A percentile compares a stretch with the other conserved stretches of the same genome.
Evolutionary conservation across 2,797 vertebrate species (phyloP).

Genomic region (Sciurus vulgaris): DNA sequence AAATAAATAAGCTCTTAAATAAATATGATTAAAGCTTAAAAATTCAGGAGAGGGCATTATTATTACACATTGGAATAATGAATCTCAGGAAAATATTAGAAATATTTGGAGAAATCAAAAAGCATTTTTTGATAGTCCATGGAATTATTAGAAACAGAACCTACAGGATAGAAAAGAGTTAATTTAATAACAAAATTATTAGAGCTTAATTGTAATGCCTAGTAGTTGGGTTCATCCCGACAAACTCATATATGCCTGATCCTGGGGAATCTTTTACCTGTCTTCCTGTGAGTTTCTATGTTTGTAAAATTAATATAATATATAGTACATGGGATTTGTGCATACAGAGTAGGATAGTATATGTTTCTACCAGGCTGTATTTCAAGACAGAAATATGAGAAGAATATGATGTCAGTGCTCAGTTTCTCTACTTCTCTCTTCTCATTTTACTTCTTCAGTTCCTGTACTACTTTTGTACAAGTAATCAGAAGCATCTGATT

Average conservation of each 20-base stretch:
- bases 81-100: conserved; percentile 2
- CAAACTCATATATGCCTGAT: not conserved
- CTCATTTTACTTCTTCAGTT: not conserved
- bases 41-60: not conserved
- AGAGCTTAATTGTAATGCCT: too few relatives aligned
- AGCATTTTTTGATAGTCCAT: not conserved
- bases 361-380: not conserved
- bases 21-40: not conserved
- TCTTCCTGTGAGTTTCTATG: not conserved
- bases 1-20: not conserved
- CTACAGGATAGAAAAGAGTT: not conserved
- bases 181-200: not conserved
- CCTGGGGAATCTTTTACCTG: not conserved
- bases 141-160: not conserved
- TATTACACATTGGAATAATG: not conserved
- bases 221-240: too few relatives aligned
- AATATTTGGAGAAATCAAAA: not conserved
- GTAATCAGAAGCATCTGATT: not conserved
- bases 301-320: not conserved
- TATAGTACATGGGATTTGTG: not conserved
- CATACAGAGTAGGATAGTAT: too few relatives aligned
- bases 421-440: not conserved
- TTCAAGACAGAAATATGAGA: not conserved
- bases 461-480: not conserved
- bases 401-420: not conserved